Base-by-base conservation (phyloP, 2,113 vertebrate genomes). In the Scomber scombrus region DNA sequence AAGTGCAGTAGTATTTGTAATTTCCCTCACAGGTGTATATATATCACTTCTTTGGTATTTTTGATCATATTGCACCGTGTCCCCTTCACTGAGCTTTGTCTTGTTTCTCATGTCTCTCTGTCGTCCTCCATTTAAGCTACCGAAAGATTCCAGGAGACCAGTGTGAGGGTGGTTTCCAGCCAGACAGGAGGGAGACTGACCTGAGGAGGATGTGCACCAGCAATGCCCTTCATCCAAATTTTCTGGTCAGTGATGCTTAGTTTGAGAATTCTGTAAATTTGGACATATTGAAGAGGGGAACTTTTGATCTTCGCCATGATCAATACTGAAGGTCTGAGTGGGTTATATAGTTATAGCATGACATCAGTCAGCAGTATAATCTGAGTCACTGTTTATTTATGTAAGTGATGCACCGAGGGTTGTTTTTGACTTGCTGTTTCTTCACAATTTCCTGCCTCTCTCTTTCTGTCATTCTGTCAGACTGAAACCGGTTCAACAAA, bases 81-180 rank as follows among this genome's bases (percentile, higher is more conserved):
- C 21, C 9, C 62, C 62, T 50, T 26, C 14, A 15, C 15, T 26
- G 1, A 23, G 7, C 49, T 66, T 45, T 49, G 1, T 40, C 23
- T 62, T 8, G 2, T 11, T 21, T 43, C n/a, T 57, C 29, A n/a
- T 45, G 10, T 49, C 4, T 64, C 0, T 68, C 1, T 29, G 1
- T 70, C 29, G 11, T 43, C 57, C 81, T 46, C 21, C 14, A 71
- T 84, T 76, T 9, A 89, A 98, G 98, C 19, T 99, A 99, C 86
- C 95, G 98, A 80, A 99, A 97, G 81, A 97, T 99, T 90, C 97
- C 97, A 0, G 97, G 98, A 61, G 96, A 98, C 82, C 95, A 92
- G 69, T 99, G 98, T 84, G 82, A 92, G 1, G 96, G 95, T 7
- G 98, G 98, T 1, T 90, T 94, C 63, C 94, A 94, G 84, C 96